A percentile compares a stretch with the other conserved stretches of the same genome.
Conservation (phyloP, 2,888 invertebrate genomes). For the Hartigia nigra region DNA sequence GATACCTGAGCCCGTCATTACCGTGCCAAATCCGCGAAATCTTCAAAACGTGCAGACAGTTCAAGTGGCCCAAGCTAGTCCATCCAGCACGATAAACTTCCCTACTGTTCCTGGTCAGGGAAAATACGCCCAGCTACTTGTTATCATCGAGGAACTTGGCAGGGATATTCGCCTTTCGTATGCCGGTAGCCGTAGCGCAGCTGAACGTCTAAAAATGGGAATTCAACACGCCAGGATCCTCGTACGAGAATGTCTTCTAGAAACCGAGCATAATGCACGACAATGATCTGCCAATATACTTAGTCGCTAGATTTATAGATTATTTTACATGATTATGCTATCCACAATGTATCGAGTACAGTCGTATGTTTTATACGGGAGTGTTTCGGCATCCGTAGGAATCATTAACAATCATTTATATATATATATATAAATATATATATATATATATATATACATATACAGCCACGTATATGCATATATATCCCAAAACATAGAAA, state of each 20-base stretch:
- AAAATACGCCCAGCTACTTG: conserved; percentile 62
- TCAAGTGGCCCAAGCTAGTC: conserved; percentile 57
- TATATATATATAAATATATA: not conserved
- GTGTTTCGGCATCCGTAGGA: conserved; percentile 35
- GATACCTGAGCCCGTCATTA: conserved; percentile 64
- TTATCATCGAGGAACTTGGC: conserved; percentile 67
- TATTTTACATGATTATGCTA: conserved; percentile 35
- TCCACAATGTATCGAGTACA: conserved; percentile 38
- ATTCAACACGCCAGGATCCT: conserved; percentile 63
- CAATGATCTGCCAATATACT: conserved; percentile 56
- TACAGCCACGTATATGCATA: not conserved
- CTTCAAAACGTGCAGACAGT: conserved; percentile 59
- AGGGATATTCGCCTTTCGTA: conserved; percentile 64
- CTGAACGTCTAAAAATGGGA: conserved; percentile 62
- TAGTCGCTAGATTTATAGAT: conserved; percentile 48
- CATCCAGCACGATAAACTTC: conserved; percentile 61
- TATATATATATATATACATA: not conserved
- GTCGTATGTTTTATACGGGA: conserved; percentile 31
- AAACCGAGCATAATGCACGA: conserved; percentile 63
- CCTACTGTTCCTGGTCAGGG: conserved; percentile 63
- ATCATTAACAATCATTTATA: not conserved
- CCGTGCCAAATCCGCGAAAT: conserved; percentile 64
- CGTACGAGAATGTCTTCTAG: conserved; percentile 61
- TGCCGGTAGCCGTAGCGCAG: conserved; percentile 63
- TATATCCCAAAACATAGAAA: not conserved